Conservation (phyloP, 2,797 vertebrate species). For the Gallinago nigripennis region DNA sequence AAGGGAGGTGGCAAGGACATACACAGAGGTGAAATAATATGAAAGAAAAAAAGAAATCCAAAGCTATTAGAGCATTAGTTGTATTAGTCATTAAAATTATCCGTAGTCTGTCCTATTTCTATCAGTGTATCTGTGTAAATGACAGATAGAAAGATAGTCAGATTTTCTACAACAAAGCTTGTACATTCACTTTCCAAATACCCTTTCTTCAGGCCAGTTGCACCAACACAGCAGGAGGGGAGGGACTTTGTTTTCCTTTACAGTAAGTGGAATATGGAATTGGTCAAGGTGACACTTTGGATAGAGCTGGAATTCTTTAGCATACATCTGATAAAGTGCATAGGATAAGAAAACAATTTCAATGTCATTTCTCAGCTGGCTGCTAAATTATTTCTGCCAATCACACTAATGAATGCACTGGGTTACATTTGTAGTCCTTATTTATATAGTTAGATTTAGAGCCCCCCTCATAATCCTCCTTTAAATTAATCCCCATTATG, state of each 20-base stretch:
- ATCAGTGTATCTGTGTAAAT: neutral
- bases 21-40: neutral
- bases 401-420: slow-evolving; percentile 32
- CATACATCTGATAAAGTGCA: neutral
- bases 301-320: neutral
- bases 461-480: slow-evolving; percentile 23
- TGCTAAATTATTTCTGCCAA: slow-evolving; percentile 23
- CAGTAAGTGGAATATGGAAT: neutral
- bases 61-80: neutral
- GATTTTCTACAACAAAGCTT: neutral
- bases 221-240: neutral
- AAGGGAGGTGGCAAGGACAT: neutral
- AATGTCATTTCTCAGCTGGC: neutral
- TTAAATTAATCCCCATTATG: slow-evolving; percentile 48
- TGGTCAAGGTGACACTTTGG: neutral
- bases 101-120: neutral
- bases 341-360: neutral
- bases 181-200: neutral
- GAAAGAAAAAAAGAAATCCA: neutral
- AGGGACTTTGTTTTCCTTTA: neutral
- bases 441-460: slow-evolving; percentile 45
- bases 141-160: neutral
- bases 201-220: neutral
- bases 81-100: neutral
- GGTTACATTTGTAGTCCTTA: slow-evolving; percentile 34